Evolutionary conservation across 2,797 vertebrate genomes (phyloP).

Genomic region (Microchirus variegatus): DNA sequence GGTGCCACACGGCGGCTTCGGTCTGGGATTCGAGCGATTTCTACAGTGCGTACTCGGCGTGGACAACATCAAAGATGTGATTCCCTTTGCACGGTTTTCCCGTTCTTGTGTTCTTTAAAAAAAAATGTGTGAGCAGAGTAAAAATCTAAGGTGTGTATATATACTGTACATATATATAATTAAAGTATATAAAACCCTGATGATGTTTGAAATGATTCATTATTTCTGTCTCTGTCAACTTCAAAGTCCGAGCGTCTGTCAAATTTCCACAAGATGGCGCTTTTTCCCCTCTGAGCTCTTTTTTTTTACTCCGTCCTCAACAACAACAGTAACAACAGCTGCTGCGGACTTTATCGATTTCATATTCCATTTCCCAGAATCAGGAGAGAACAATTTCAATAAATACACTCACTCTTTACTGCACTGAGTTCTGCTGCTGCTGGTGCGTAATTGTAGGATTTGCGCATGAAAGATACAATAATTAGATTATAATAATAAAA

Average conservation of each 20-base stretch:
- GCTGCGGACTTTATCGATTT: neutral
- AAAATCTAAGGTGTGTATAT: neutral
- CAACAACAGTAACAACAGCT: neutral
- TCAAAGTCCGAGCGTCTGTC: neutral
- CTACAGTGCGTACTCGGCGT: slow-evolving; percentile 93
- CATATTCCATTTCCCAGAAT: neutral
- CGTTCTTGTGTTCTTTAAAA: slow-evolving; percentile 90
- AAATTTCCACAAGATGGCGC: slow-evolving; percentile 66
- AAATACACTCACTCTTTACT: neutral
- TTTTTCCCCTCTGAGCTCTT: slow-evolving; percentile 23
- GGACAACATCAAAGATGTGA: slow-evolving; percentile 95
- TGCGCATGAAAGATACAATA: no score
- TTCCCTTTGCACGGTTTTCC: slow-evolving; percentile 93
- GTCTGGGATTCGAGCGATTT: slow-evolving; percentile 97
- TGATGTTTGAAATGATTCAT: no score
- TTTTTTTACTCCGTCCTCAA: neutral
- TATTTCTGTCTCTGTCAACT: no score
- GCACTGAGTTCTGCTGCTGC: no score
- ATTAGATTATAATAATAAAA: no score
- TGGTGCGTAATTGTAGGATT: no score
- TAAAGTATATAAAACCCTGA: no score
- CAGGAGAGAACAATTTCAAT: neutral
- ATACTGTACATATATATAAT: no score
- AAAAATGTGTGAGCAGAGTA: neutral
- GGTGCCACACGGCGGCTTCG: slow-evolving; percentile 95